Conservation (phyloP, 1,140 invertebrate genomes). For the Harlomillsia oculata region DNA sequence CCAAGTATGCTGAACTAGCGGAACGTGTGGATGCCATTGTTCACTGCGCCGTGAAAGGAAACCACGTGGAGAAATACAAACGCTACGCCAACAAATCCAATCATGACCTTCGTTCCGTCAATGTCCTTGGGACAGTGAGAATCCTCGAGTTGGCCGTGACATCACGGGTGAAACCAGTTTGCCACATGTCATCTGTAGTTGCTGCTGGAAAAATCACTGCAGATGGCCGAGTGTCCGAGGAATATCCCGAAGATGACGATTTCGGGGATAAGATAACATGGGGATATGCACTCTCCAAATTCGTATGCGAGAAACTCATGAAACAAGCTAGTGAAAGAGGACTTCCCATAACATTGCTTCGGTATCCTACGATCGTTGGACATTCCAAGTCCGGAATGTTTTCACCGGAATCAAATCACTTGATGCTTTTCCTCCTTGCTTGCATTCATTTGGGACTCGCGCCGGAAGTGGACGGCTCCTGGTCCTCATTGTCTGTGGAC, state of each 20-base stretch:
- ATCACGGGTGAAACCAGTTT: background rate
- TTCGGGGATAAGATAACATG: background rate
- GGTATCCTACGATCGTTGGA: conserved; percentile 8
- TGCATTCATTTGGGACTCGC: conserved; percentile 9
- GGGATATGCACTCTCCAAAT: conserved; percentile 7
- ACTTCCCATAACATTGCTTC: background rate
- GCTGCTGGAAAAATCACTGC: background rate
- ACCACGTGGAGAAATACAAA: conserved; percentile 2
- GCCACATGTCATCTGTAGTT: background rate
- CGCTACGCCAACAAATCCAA: background rate
- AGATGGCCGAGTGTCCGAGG: background rate
- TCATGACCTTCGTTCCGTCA: conserved; percentile 3
- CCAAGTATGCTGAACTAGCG: background rate
- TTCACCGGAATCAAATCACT: conserved; percentile 10
- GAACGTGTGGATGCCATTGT: background rate
- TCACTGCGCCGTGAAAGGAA: conserved; percentile 4
- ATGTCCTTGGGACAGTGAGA: conserved; percentile 1
- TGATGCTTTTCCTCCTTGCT: conserved; percentile 8
- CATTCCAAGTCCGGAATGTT: conserved; percentile 2
- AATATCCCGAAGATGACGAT: conserved; percentile 1
- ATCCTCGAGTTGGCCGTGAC: background rate
- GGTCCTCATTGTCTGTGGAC: conserved; percentile 5
- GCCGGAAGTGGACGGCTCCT: background rate
- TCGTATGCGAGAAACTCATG: conserved; percentile 7
- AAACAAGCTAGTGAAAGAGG: conserved; percentile 6